Conservation (phyloP, 2,113 vertebrate species). For the Urocolius indicus region DNA sequence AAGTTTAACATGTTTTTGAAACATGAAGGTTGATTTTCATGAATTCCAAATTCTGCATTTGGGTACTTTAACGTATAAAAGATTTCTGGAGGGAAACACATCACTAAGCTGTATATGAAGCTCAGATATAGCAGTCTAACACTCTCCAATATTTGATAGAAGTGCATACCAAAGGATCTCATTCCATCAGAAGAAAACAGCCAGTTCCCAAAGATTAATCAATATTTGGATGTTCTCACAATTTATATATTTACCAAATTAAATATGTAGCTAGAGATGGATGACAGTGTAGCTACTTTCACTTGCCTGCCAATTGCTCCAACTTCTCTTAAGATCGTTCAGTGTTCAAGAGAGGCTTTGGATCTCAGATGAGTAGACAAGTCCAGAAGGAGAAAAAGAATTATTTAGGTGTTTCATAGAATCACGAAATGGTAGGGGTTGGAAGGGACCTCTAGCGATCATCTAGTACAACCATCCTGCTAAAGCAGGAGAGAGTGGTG, state of each 20-base stretch:
- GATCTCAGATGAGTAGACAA: neutral
- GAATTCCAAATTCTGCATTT: neutral
- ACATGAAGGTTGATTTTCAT: neutral
- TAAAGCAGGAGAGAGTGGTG: too few relatives aligned
- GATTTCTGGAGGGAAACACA: neutral
- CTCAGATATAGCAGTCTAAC: neutral
- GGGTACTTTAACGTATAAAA: neutral
- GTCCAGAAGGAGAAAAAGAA: neutral
- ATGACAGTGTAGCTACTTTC: neutral
- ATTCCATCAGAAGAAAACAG: neutral
- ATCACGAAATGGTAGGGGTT: too few relatives aligned
- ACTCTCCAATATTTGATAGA: fast-evolving
- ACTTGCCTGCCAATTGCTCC: neutral
- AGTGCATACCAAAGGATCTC: neutral
- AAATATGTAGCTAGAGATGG: neutral
- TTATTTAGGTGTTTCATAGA: neutral
- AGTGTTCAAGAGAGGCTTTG: neutral
- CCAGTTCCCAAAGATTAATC: neutral
- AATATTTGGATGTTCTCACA: neutral
- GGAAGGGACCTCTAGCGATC: too few relatives aligned
- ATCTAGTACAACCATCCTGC: too few relatives aligned
- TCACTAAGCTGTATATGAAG: neutral
- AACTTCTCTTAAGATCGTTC: neutral
- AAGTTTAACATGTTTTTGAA: neutral
- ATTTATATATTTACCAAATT: neutral